phyloP scores from a whole-genome alignment of 1,140 invertebrate species.

The Manduca sexta region DNA sequence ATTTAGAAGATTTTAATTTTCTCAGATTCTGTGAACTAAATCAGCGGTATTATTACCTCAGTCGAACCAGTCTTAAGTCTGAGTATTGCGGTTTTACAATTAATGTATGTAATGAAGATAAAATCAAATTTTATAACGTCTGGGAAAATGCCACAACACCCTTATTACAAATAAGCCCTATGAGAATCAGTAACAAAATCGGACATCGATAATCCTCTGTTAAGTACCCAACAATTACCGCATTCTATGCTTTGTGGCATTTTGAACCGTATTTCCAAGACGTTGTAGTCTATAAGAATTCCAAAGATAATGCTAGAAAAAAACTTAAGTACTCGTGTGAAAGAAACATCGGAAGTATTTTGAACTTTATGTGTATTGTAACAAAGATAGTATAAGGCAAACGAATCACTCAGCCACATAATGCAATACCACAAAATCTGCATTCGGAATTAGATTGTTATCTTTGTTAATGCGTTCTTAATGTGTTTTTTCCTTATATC shows the following conservation, averaged over 20 bases:
- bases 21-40: too few relatives aligned
- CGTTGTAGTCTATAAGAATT: neutral
- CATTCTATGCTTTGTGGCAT: conserved; percentile 1
- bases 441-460: conserved; percentile 56
- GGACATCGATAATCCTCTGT: conserved; percentile 26
- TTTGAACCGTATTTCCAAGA: neutral
- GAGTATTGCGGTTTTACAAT: too few relatives aligned
- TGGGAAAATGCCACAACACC: neutral
- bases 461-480: conserved; percentile 43
- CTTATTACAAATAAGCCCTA: conserved; percentile 5
- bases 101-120: too few relatives aligned
- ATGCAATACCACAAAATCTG: conserved; percentile 37
- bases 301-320: neutral
- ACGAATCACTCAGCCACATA: conserved; percentile 26
- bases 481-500: conserved; percentile 50
- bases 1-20: too few relatives aligned
- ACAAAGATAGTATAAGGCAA: conserved; percentile 17
- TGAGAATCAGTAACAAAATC: conserved; percentile 23
- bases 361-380: neutral
- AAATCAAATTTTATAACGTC: too few relatives aligned
- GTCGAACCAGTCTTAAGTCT: too few relatives aligned
- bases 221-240: conserved; percentile 5
- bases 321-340: neutral
- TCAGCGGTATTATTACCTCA: too few relatives aligned
- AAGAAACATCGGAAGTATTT: neutral